Evolutionary conservation across 2,797 vertebrate genomes (phyloP).

Genomic region (Corythornis leucogaster): DNA sequence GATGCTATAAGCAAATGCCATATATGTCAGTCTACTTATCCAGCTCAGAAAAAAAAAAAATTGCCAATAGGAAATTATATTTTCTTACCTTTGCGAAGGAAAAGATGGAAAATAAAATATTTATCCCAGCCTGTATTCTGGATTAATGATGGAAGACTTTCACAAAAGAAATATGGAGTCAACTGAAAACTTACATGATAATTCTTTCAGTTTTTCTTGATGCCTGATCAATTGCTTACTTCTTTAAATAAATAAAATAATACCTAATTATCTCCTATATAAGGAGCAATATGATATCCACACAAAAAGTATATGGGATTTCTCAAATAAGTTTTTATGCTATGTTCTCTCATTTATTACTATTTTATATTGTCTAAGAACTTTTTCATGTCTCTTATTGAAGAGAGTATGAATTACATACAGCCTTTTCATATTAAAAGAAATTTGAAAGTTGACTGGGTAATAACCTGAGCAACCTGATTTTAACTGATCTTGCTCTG

Average conservation of each 20-base stretch:
- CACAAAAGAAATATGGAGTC: slow-evolving; percentile 11
- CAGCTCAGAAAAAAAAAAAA: neutral
- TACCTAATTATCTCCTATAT: neutral
- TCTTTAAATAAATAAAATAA: slow-evolving; percentile 12
- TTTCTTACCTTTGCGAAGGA: slow-evolving; percentile 19
- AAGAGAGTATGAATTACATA: neutral
- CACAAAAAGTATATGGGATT: neutral
- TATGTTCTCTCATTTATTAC: neutral
- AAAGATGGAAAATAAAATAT: neutral
- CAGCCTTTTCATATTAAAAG: neutral
- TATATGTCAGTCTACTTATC: neutral
- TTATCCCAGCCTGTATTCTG: slow-evolving; percentile 21
- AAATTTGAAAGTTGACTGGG: neutral
- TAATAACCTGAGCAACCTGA: neutral
- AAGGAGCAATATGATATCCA: neutral
- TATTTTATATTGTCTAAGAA: neutral
- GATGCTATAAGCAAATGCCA: neutral
- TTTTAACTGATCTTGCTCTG: neutral
- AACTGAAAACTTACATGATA: neutral
- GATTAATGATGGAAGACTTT: slow-evolving; percentile 45
- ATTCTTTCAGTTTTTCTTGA: slow-evolving; percentile 21
- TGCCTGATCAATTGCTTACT: neutral
- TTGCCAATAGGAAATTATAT: neutral
- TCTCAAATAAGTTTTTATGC: neutral
- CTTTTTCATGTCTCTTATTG: neutral